Evolutionary conservation across 2,888 invertebrate genomes (phyloP).

Genomic region (Aquatica leii): DNA sequence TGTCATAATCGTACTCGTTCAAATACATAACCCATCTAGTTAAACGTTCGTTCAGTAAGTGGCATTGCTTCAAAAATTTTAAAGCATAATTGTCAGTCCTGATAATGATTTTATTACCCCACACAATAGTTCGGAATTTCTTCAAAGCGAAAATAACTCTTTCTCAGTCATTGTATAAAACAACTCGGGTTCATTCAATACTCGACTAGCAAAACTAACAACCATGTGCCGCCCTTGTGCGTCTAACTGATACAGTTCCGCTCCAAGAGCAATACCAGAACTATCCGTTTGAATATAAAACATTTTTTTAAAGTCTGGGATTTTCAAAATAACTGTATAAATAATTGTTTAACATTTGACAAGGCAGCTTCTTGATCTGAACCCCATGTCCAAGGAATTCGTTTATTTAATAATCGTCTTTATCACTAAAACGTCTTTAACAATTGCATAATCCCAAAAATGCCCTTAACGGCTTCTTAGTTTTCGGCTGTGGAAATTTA

Average conservation of each 20-base stretch:
- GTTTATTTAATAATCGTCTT: slow-evolving; percentile 33
- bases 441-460: slow-evolving; percentile 41
- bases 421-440: slow-evolving; percentile 32
- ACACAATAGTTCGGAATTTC: too few species aligned
- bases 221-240: slow-evolving; percentile 1
- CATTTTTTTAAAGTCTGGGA: slow-evolving; percentile 19
- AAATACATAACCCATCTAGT: slow-evolving; percentile 40
- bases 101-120: slow-evolving; percentile 28
- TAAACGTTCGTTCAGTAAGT: too few species aligned
- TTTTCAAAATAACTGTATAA: slow-evolving; percentile 15
- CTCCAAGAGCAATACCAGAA: slow-evolving; percentile 26
- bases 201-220: slow-evolving; percentile 15
- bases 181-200: slow-evolving; percentile 3
- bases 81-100: slow-evolving; percentile 44
- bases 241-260: slow-evolving; percentile 18
- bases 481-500: slow-evolving; percentile 37
- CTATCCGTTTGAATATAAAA: slow-evolving; percentile 25
- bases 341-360: slow-evolving; percentile 16
- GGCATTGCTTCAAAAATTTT: slow-evolving; percentile 38
- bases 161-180: slow-evolving; percentile 40
- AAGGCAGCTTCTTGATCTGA: slow-evolving; percentile 19
- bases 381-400: slow-evolving; percentile 27
- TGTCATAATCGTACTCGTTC: slow-evolving; percentile 39
- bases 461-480: slow-evolving; percentile 36
- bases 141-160: too few species aligned